Evolutionary conservation across 1,140 invertebrate species (phyloP).

Genomic region (Pseudomyrmex dendroicus): DNA sequence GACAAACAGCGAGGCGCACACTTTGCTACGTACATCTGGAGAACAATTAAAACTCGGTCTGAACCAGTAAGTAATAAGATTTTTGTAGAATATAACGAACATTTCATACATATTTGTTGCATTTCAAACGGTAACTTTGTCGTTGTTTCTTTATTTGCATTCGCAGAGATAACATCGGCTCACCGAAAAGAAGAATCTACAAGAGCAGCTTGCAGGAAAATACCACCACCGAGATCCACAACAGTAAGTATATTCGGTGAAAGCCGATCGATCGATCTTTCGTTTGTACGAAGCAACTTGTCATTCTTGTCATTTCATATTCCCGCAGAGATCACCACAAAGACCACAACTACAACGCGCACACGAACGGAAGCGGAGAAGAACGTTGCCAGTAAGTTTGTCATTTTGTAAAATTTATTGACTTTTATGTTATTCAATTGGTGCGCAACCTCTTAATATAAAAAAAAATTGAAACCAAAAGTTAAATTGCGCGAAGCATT

Average conservation of each 20-base stretch:
- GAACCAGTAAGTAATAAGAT: conserved; percentile 89
- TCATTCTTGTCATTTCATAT: conserved; percentile 35
- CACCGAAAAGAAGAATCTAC: conserved; percentile 83
- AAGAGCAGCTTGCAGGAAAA: conserved; percentile 83
- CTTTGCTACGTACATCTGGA: conserved; percentile 89
- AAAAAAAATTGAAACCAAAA: conserved; percentile 23
- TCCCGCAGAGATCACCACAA: conserved; percentile 81
- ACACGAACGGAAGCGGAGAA: conserved; percentile 76
- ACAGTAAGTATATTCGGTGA: conserved; percentile 76
- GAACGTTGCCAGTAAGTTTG: conserved; percentile 81
- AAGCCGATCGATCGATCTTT: neutral
- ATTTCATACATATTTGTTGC: too few species aligned
- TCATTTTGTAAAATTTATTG: neutral
- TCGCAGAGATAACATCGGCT: conserved; percentile 80
- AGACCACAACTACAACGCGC: conserved; percentile 77
- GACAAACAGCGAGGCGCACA: conserved; percentile 91
- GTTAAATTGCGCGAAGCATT: neutral
- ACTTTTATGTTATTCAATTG: neutral
- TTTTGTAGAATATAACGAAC: neutral
- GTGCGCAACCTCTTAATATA: too few species aligned
- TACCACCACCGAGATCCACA: conserved; percentile 81
- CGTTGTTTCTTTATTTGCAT: conserved; percentile 12
- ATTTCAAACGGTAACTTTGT: neutral
- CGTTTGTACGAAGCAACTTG: neutral
- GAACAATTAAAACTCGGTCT: conserved; percentile 90